These are phyloP conservation scores for Poeciliopsis turrubarensis DNA, from an alignment of 2,113 vertebrate genomes.

Conservation along the genomic window DNA sequence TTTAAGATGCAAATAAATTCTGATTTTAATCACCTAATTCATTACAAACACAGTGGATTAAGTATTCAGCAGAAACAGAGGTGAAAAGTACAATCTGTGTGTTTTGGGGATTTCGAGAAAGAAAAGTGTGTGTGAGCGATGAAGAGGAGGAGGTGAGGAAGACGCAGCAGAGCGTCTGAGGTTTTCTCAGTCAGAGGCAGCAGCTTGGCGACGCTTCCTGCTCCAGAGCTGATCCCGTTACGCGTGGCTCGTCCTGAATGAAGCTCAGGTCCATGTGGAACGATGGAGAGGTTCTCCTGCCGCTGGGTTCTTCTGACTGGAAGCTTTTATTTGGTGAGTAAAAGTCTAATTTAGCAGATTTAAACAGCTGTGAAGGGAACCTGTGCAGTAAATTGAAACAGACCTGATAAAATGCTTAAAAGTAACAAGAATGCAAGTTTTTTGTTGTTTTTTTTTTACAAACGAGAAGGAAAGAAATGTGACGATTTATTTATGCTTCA, in stretches of 20 bases:
- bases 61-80: background rate
- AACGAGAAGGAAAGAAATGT: no score
- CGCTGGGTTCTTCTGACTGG: slow-evolving; percentile 84
- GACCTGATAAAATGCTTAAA: background rate
- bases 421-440: background rate
- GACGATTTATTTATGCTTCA: background rate
- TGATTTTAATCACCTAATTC: background rate
- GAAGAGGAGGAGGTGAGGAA: background rate
- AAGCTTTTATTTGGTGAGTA: slow-evolving; percentile 84
- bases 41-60: background rate
- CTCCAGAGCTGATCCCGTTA: background rate
- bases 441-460: background rate
- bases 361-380: background rate
- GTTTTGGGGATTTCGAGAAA: background rate
- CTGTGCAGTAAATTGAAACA: background rate
- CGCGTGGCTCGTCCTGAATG: slow-evolving; percentile 11
- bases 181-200: slow-evolving; percentile 44
- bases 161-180: slow-evolving; percentile 26
- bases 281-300: slow-evolving; percentile 77
- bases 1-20: background rate
- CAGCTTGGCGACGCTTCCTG: slow-evolving; percentile 9
- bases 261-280: slow-evolving; percentile 24
- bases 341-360: background rate
- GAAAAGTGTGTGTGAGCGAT: background rate
- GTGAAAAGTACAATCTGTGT: background rate